Conservation (phyloP, 1,140 invertebrate genomes). For the Camponotus pennsylvanicus region DNA sequence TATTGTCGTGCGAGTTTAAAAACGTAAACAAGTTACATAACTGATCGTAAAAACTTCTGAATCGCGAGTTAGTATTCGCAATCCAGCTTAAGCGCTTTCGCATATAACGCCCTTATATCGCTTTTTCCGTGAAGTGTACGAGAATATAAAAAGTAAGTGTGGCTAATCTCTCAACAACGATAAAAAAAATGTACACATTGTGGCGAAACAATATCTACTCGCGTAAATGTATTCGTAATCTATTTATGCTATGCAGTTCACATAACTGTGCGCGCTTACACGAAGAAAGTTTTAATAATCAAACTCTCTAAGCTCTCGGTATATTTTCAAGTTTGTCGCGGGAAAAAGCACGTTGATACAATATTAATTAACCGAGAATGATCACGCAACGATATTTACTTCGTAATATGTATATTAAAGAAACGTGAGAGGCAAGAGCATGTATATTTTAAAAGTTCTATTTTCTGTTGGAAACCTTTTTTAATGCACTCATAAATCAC, state of each 20-base stretch:
- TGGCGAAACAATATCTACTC: not conserved
- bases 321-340: not conserved
- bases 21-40: slow-evolving; percentile 70
- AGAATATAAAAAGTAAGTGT: not conserved
- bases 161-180: not conserved
- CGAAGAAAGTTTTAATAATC: slow-evolving; percentile 33
- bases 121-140: slow-evolving; percentile 1
- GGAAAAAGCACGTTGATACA: not conserved
- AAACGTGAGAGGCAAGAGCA: not conserved
- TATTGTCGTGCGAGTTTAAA: slow-evolving; percentile 23
- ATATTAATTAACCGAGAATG: slow-evolving; percentile 4
- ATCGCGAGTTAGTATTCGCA: slow-evolving; percentile 57
- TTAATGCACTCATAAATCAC: slow-evolving; percentile 7
- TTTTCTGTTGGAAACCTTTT: not conserved
- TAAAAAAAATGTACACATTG: slow-evolving; percentile 26
- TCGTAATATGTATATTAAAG: not conserved
- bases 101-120: not conserved
- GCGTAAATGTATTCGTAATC: slow-evolving; percentile 20
- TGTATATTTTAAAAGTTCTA: not conserved
- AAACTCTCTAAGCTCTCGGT: not conserved
- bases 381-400: slow-evolving; percentile 1
- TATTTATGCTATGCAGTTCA: not conserved
- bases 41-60: slow-evolving; percentile 68
- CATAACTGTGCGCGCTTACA: not conserved
- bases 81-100: slow-evolving; percentile 17